Evolutionary conservation across 2,113 vertebrate species (phyloP), one percentile per base, ranked within the genome.

Genomic region (Cavia porcellus): DNA sequence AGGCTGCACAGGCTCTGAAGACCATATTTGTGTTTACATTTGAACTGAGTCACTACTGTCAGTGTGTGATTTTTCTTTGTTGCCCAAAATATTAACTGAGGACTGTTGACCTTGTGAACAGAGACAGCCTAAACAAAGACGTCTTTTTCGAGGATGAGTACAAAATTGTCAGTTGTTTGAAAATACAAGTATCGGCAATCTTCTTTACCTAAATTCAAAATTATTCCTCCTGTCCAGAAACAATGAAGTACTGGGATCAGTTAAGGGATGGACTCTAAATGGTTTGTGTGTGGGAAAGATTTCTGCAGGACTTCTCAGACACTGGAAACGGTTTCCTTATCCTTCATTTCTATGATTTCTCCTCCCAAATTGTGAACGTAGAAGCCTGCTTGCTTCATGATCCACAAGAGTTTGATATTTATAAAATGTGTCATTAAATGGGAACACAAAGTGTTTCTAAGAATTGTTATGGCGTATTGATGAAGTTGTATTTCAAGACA

Each of bases 181-280:
- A 79, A 42, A 30, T 42, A 66, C 38, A 66, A 28, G 0, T 61
- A 20, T 38, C 10, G 32, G n/a, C 80, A 47, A 38, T 13, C n/a
- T 79, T 92, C 25, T 66, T 68, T 38, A 82, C 79, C 4, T 0
- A 52, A 81, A 61, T 14, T 81, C 17, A 86, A 30, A 86, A 38
- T 2, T 1, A 4, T 15, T 61, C 45, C 35, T 74, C 15, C 11
- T 19, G 70, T 81, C 4, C 5, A 47, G 50, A 38, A 64, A 70
- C 64, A 74, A 50, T 55, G 19, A 42, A 50, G 6, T 1, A 55
- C 17, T 14, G 1, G 1, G 19, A 12, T 61, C 7, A 38, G 0
- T 0, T 6, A 55, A 86, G 13, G 1, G 0, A 4, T n/a, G 3
- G 12, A 42, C 42, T 59, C 11, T 12, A 3, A 70, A 17, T 7